These are phyloP conservation scores for Osedax frankpressi DNA, from an alignment of 2,888 invertebrate species.

Conservation along the genomic window DNA sequence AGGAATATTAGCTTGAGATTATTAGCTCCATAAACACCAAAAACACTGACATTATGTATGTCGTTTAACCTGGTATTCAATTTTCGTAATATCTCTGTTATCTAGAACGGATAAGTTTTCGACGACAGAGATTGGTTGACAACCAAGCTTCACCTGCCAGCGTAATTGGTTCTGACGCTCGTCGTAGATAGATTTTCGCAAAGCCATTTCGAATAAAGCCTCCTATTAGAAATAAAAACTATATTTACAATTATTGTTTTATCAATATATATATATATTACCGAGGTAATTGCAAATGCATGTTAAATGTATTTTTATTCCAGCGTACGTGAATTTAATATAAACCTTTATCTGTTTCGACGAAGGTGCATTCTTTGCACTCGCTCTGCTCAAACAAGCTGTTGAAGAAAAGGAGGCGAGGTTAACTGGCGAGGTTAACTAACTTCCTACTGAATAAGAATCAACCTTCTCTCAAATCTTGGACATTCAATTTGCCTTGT, in stretches of 20 bases:
- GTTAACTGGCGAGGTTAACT: neutral
- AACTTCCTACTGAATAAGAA: slow-evolving; percentile 6
- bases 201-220: slow-evolving; percentile 42
- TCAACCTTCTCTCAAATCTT: slow-evolving; percentile 40
- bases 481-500: slow-evolving; percentile 41
- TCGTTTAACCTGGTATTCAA: slow-evolving; percentile 37
- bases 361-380: neutral
- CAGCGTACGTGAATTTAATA: neutral
- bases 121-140: slow-evolving; percentile 34
- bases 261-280: neutral
- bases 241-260: neutral
- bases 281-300: neutral
- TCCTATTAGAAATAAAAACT: slow-evolving; percentile 17
- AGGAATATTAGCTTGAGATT: no score
- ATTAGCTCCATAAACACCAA: no score
- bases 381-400: neutral
- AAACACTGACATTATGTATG: no score
- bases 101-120: slow-evolving; percentile 32
- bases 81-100: slow-evolving; percentile 32
- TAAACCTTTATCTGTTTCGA: neutral
- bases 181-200: slow-evolving; percentile 41
- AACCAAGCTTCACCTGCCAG: slow-evolving; percentile 45
- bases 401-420: neutral
- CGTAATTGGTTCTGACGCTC: slow-evolving; percentile 45
- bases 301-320: neutral